Conservation (phyloP, 2,113 vertebrate species). For the Cololabis saira region DNA sequence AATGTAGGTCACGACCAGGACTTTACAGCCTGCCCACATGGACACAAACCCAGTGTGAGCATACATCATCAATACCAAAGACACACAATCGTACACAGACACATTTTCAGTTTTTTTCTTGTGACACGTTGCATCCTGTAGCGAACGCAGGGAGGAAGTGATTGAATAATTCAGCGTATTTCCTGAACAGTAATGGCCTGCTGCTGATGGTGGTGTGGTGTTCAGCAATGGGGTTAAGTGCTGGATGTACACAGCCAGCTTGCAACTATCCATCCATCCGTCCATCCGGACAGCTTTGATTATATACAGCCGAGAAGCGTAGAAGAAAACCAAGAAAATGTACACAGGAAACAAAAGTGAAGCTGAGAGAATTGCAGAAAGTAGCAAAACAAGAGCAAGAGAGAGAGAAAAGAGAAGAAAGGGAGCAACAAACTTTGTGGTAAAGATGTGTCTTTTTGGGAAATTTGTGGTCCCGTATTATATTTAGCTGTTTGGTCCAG, state of each 20-base stretch:
- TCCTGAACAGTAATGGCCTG: constrained; percentile 76
- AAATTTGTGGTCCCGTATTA: constrained; percentile 11
- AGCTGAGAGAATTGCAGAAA: neutral
- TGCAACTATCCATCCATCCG: constrained; percentile 29
- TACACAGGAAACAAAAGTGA: neutral
- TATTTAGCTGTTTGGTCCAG: constrained; percentile 60
- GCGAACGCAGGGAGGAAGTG: constrained; percentile 66
- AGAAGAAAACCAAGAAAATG: constrained; percentile 6
- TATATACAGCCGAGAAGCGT: constrained; percentile 21
- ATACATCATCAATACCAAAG: constrained; percentile 1
- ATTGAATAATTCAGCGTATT: constrained; percentile 79
- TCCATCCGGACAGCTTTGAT: constrained; percentile 7
- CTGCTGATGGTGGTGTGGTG: constrained; percentile 53
- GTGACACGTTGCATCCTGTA: constrained; percentile 58
- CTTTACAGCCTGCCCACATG: constrained; percentile 9
- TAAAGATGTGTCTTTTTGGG: constrained; percentile 6
- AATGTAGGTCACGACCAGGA: constrained; percentile 50
- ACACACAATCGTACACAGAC: constrained; percentile 13
- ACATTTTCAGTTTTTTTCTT: constrained; percentile 51
- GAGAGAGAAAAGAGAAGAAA: neutral
- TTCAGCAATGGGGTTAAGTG: constrained; percentile 70
- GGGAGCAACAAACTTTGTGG: neutral
- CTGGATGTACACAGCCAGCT: constrained; percentile 48
- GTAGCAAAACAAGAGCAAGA: too few species aligned
- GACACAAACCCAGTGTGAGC: neutral